Evolutionary conservation across 1,140 invertebrate species (phyloP).

Genomic region (Rhagoletis zephyria): DNA sequence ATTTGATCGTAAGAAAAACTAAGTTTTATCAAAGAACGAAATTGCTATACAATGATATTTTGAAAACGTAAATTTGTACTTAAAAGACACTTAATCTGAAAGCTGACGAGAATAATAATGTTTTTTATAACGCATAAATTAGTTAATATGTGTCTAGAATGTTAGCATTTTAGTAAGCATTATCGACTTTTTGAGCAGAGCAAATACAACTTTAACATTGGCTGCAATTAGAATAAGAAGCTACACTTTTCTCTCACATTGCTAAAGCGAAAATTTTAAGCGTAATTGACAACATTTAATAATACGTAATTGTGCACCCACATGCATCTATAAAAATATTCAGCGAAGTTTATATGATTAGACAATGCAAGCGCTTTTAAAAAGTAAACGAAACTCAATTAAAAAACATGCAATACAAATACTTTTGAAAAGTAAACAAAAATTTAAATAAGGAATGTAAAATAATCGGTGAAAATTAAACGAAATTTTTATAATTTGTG

Average conservation of each 20-base stretch:
- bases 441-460: background rate
- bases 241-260: too few relatives aligned
- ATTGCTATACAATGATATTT: background rate
- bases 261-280: too few relatives aligned
- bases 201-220: too few relatives aligned
- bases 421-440: background rate
- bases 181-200: background rate
- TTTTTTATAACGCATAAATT: slow-evolving; percentile 4
- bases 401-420: background rate
- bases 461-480: background rate
- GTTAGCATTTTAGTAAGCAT: background rate
- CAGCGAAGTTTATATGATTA: background rate
- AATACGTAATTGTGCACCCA: too few relatives aligned
- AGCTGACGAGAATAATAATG: background rate
- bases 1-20: too few relatives aligned
- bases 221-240: too few relatives aligned
- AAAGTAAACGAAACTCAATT: background rate
- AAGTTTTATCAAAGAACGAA: background rate
- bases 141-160: background rate
- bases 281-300: too few relatives aligned
- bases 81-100: background rate
- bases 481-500: background rate
- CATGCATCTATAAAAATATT: background rate
- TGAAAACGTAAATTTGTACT: slow-evolving; percentile 23
- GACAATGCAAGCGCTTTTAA: background rate